Evolutionary conservation across 53 echinoderm and acorn worm species (phyloP).

Genomic region (Arbacia lixula): DNA sequence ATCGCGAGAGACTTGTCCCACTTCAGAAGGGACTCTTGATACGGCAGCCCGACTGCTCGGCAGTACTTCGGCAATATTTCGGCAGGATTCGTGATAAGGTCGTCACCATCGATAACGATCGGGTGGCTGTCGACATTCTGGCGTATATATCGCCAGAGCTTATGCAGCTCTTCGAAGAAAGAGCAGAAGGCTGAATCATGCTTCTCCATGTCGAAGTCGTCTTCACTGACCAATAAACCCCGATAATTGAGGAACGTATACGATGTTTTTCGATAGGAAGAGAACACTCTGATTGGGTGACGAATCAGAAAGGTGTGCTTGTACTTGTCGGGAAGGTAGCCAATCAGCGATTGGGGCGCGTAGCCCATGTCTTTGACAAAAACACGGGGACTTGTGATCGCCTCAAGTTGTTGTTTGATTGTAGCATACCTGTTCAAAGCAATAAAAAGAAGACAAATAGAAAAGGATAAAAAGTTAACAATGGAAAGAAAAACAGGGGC

Average conservation of each 20-base stretch:
- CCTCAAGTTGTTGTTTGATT: not conserved
- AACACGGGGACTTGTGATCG: not conserved
- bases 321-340: not conserved
- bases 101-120: slow-evolving; percentile 29
- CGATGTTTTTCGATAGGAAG: not conserved
- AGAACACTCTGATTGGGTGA: not conserved
- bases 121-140: slow-evolving; percentile 21
- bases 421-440: not conserved
- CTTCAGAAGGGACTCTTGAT: slow-evolving; percentile 15
- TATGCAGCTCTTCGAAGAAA: not conserved
- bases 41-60: slow-evolving; percentile 11
- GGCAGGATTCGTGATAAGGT: slow-evolving; percentile 8
- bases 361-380: not conserved
- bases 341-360: not conserved
- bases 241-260: not conserved
- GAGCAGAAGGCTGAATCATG: not conserved
- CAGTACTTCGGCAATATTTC: slow-evolving; percentile 24
- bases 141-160: not conserved
- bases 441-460: not conserved
- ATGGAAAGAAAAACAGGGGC: too few species aligned
- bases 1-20: not conserved
- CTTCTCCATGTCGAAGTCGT: not conserved
- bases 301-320: slow-evolving; percentile 13
- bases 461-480: too few species aligned
- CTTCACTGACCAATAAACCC: not conserved